phyloP scores from a whole-genome alignment of 2,888 invertebrate species.

The Halocaridina rubra region DNA sequence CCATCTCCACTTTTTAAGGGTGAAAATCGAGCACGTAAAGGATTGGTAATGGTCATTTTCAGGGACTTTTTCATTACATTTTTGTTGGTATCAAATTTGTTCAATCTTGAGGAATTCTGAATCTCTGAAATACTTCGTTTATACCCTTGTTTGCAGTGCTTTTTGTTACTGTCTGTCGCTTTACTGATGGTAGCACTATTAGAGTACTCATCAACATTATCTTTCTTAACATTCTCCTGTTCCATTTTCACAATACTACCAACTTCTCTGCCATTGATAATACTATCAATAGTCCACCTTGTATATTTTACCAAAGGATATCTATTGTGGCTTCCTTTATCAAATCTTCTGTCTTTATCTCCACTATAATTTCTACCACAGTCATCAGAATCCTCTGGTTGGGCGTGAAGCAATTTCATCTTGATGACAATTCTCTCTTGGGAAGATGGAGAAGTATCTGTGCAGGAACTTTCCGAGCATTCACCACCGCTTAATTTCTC shows the following conservation, averaged over 20 bases:
- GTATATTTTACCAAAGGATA: conserved; percentile 43
- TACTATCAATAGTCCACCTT: conserved; percentile 49
- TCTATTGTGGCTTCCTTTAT: conserved; percentile 18
- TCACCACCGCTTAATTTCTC: conserved; percentile 16
- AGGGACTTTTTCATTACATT: conserved; percentile 49
- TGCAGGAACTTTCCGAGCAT: conserved; percentile 24
- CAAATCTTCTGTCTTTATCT: not conserved
- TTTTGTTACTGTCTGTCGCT: conserved; percentile 13
- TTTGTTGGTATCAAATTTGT: conserved; percentile 44
- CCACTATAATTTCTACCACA: not conserved
- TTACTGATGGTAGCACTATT: not conserved
- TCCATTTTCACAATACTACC: not conserved
- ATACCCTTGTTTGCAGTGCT: too few species aligned
- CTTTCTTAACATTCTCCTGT: too few species aligned
- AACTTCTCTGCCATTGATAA: conserved; percentile 43
- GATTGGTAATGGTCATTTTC: conserved; percentile 46
- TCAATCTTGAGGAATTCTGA: conserved; percentile 6
- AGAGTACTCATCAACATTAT: not conserved
- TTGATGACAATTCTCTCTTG: conserved; percentile 54
- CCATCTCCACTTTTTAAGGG: not conserved
- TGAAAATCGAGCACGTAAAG: conserved; percentile 7
- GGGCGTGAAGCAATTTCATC: conserved; percentile 43
- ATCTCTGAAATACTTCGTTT: conserved; percentile 17
- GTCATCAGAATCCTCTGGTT: not conserved
- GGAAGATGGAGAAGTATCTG: conserved; percentile 38